Evolutionary conservation across 2,888 invertebrate species (phyloP).

Genomic region (Bhutanitis thaidina): DNA sequence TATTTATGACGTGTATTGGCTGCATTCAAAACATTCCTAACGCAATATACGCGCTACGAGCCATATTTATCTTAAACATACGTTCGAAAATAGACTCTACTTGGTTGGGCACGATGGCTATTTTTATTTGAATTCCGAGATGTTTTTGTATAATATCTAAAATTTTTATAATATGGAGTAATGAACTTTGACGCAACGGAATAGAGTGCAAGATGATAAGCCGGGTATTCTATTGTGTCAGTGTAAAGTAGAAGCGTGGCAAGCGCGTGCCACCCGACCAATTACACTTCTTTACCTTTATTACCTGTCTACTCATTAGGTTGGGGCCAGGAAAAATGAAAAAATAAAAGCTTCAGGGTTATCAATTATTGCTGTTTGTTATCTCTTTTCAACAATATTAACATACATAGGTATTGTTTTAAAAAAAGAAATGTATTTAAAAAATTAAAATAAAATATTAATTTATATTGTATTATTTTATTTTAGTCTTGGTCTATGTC

Average conservation of each 20-base stretch:
- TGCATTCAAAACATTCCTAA: conserved; percentile 11
- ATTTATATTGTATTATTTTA: too few relatives aligned
- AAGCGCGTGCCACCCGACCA: conserved; percentile 61
- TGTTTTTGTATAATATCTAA: background rate
- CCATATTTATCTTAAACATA: background rate
- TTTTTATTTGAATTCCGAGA: background rate
- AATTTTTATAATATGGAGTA: background rate
- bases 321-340: conserved; percentile 13
- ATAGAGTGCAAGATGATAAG: background rate
- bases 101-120: fast-evolving
- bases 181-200: background rate
- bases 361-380: too few relatives aligned
- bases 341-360: background rate
- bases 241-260: conserved; percentile 56
- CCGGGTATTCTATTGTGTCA: conserved; percentile 15
- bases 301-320: conserved; percentile 69
- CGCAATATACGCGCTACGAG: conserved; percentile 9
- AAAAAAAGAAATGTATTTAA: too few relatives aligned
- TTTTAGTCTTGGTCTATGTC: too few relatives aligned
- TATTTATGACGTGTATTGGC: conserved; percentile 2
- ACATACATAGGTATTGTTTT: too few relatives aligned
- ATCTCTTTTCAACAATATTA: too few relatives aligned
- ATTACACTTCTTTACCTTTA: conserved; percentile 72
- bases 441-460: too few relatives aligned
- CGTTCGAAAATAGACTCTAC: background rate